Evolutionary conservation across 1,140 invertebrate species (phyloP).

Genomic region (Triops longicaudatus): DNA sequence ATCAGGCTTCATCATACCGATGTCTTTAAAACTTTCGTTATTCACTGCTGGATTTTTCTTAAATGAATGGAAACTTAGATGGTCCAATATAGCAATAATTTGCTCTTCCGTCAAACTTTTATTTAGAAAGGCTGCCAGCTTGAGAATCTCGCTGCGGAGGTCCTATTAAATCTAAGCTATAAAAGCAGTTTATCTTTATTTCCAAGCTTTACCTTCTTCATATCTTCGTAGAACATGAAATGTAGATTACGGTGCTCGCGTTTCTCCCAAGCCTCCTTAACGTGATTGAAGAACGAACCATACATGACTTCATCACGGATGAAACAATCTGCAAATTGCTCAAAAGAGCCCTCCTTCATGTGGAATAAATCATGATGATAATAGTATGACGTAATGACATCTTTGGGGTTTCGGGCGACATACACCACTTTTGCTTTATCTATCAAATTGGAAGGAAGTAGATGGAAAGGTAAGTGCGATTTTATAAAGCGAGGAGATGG

Average conservation of each 20-base stretch:
- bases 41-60: conserved; percentile 27
- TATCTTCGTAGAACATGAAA: conserved; percentile 34
- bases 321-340: conserved; percentile 25
- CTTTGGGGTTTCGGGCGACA: conserved; percentile 72
- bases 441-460: conserved; percentile 58
- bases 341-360: conserved; percentile 35
- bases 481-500: conserved; percentile 41
- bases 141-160: conserved; percentile 21
- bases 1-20: conserved; percentile 22
- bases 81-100: neutral
- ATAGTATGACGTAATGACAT: conserved; percentile 74
- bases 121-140: conserved; percentile 25
- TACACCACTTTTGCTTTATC: conserved; percentile 59
- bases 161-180: conserved; percentile 2
- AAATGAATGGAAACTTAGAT: conserved; percentile 25
- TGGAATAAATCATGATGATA: conserved; percentile 58
- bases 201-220: conserved; percentile 27
- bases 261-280: conserved; percentile 29
- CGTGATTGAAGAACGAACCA: conserved; percentile 31
- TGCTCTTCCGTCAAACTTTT: conserved; percentile 24
- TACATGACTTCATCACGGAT: conserved; percentile 28
- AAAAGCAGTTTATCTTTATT: neutral
- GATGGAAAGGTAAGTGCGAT: conserved; percentile 58
- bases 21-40: conserved; percentile 13
- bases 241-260: conserved; percentile 33